Percentiles rank a stretch among this genome's conserved stretches.
Conservation (phyloP, 2,113 vertebrate species). For the Athene noctua region DNA sequence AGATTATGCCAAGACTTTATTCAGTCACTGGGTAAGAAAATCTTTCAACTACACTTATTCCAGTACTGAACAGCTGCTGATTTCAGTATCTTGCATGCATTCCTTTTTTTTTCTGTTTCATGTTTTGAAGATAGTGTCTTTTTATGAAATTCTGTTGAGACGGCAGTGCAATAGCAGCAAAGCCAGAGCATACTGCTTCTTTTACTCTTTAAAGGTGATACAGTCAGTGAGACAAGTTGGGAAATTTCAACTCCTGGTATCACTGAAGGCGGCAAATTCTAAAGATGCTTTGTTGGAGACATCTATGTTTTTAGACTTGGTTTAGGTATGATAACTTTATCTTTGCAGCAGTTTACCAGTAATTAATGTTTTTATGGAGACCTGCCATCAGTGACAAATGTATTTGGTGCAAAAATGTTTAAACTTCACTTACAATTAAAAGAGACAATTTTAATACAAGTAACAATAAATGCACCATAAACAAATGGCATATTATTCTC, state of each 20-base stretch:
- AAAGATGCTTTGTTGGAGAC: background rate
- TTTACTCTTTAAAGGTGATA: background rate
- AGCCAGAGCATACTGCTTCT: background rate
- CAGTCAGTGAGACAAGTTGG: background rate
- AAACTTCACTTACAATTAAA: background rate
- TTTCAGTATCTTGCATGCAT: background rate
- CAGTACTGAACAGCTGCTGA: background rate
- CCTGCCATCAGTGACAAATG: background rate
- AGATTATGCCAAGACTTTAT: background rate
- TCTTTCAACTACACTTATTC: background rate
- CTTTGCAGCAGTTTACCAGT: background rate
- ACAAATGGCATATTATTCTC: background rate
- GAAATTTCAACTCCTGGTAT: background rate
- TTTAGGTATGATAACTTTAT: background rate
- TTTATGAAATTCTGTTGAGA: background rate
- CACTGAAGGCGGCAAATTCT: background rate
- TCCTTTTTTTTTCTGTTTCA: background rate
- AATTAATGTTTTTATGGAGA: background rate
- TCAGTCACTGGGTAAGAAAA: background rate
- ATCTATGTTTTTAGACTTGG: background rate
- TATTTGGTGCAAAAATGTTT: background rate
- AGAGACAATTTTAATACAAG: background rate
- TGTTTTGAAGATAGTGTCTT: background rate
- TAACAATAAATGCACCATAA: background rate
- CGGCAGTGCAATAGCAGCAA: background rate